Evolutionary conservation across 2,797 vertebrate species (phyloP), one percentile per base, ranked within the genome.

Genomic region (Mionectes olivaceus): DNA sequence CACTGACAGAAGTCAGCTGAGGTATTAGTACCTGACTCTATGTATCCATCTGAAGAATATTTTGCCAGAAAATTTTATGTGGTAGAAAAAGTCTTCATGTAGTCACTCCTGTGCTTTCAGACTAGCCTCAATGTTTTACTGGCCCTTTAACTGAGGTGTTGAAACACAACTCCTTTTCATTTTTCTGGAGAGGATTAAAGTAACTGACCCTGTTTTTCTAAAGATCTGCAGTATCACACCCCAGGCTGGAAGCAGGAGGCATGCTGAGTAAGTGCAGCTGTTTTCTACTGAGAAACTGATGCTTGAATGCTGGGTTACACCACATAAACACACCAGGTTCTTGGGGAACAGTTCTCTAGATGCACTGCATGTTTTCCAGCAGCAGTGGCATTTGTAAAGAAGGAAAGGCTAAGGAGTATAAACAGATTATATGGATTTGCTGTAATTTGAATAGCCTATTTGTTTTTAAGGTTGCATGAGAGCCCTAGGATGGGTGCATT

Each of bases 241-340:
- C 50, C 59, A 61, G 5, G 28, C 39, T 64, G 52, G 63, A 57
- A 83, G 46, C 13, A 73, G 35, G 43, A 85, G 49, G 19, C 35
- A 35, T 16, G 39, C 61, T 83, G 74, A 61, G n/a, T 27, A 49
- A 53, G 9, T n/a, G 60, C 33, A 77, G 46, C 27, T 77, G 30
- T 39, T 71, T 25, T 41, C 32, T 68, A 11, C 25, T 19, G 39
- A 60, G 39, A 78, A 35, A 53, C 55, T 35, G 32, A 52, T 41
- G 50, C 35, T 80, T 1, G 3, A 49, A 77, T n/a, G 11, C 52
- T 87, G 49, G 11, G 19, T 59, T 64, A 75, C 0, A 0, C 49
- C 55, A 71, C 49, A 64, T 22, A 39, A 86, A 77, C 64, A 43
- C 14, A 28, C 33, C n/a, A 52, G 24, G 32, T 8, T 78, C 27